Conservation (phyloP, 2,888 invertebrate genomes). For the Eilema griseolum region DNA sequence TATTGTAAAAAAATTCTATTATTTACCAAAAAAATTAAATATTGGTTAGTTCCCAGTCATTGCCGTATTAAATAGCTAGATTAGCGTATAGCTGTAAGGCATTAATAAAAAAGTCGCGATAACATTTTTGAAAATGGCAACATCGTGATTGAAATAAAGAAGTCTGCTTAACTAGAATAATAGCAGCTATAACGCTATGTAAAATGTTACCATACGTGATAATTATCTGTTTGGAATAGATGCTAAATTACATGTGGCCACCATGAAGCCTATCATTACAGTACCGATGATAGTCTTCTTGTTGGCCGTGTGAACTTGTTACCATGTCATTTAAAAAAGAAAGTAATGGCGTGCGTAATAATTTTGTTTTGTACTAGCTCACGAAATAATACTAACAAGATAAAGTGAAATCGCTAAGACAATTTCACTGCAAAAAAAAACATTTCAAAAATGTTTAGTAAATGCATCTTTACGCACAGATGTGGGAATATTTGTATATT, state of each 20-base stretch:
- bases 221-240: constrained; percentile 6
- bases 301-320: constrained; percentile 11
- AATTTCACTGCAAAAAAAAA: too few relatives aligned
- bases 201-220: constrained; percentile 1
- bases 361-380: not conserved
- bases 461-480: too few relatives aligned
- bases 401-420: not conserved
- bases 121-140: constrained; percentile 13
- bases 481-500: too few relatives aligned
- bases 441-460: too few relatives aligned
- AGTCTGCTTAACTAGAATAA: not conserved
- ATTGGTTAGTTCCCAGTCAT: not conserved
- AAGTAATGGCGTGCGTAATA: constrained; percentile 7
- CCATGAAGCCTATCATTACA: not conserved
- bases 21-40: not conserved
- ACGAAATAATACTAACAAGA: not conserved
- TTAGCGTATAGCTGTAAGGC: constrained; percentile 6
- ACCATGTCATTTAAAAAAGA: constrained; percentile 11
- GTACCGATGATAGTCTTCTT: constrained; percentile 5
- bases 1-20: constrained; percentile 5
- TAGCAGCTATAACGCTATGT: not conserved
- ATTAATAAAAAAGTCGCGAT: constrained; percentile 9
- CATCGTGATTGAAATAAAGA: constrained; percentile 9
- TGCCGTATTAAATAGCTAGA: constrained; percentile 3
- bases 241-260: constrained; percentile 3